These are phyloP conservation scores for Parthenolecanium corni DNA, from an alignment of 2,888 invertebrate genomes.

Conservation along the genomic window DNA sequence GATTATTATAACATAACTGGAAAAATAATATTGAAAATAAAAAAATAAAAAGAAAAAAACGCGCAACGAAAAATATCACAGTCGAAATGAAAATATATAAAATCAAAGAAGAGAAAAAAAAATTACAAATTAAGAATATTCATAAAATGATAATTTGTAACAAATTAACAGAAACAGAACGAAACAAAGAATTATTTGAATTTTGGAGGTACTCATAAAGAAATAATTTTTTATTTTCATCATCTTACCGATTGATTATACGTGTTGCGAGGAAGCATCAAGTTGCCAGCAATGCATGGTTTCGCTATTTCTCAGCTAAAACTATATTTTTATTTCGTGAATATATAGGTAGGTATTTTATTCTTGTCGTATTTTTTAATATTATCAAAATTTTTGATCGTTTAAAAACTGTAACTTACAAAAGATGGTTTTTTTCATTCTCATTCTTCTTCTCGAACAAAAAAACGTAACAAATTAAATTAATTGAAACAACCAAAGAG, in stretches of 20 bases:
- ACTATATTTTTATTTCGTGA: too few relatives aligned
- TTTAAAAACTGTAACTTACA: background rate
- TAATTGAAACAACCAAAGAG: slow-evolving; percentile 26
- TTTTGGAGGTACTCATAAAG: background rate
- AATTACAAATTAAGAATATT: too few relatives aligned
- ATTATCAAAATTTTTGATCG: background rate
- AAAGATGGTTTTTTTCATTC: background rate
- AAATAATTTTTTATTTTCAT: background rate
- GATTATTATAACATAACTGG: slow-evolving; percentile 16
- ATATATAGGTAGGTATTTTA: too few relatives aligned
- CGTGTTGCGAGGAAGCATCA: too few relatives aligned
- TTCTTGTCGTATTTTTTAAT: background rate
- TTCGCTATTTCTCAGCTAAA: too few relatives aligned
- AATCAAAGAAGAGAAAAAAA: background rate
- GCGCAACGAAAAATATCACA: slow-evolving; percentile 28
- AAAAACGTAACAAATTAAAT: slow-evolving; percentile 23
- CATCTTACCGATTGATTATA: too few relatives aligned
- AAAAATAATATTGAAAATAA: slow-evolving; percentile 19
- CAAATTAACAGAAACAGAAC: slow-evolving; percentile 1
- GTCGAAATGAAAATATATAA: slow-evolving; percentile 2
- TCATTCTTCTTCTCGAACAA: too few relatives aligned
- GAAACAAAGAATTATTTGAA: background rate
- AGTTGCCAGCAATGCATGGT: too few relatives aligned
- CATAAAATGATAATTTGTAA: background rate
- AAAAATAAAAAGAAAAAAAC: slow-evolving; percentile 13